These are phyloP conservation scores for Cygnus atratus DNA, from an alignment of 2,113 vertebrate species.

Conservation along the genomic window DNA sequence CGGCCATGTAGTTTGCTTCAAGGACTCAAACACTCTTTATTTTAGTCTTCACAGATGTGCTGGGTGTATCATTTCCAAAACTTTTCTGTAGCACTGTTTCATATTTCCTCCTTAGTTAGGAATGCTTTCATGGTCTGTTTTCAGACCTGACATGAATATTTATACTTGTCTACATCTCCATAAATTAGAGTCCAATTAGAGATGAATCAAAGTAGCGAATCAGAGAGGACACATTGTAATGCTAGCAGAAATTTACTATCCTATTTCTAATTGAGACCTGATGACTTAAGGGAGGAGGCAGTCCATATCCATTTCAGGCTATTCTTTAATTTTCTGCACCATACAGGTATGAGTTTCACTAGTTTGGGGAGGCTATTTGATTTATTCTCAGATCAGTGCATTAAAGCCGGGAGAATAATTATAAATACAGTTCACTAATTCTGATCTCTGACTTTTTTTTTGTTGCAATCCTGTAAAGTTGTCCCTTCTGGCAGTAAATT, in stretches of 20 bases:
- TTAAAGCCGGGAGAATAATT: neutral
- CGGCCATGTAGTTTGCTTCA: neutral
- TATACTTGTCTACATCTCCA: conserved; percentile 53
- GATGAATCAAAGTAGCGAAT: conserved; percentile 70
- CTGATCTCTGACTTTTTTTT: neutral
- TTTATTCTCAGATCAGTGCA: neutral
- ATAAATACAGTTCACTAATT: neutral
- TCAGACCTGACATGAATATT: conserved; percentile 68
- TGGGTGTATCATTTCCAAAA: conserved; percentile 35
- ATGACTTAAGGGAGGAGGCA: conserved; percentile 56
- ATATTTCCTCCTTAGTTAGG: neutral
- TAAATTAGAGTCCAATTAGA: conserved; percentile 55
- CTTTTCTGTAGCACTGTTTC: conserved; percentile 4
- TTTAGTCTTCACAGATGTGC: neutral
- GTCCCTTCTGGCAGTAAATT: neutral
- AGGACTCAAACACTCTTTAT: conserved; percentile 2
- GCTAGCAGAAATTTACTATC: conserved; percentile 61
- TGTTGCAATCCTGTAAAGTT: neutral
- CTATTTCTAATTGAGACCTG: conserved; percentile 59
- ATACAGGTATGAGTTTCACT: conserved; percentile 23
- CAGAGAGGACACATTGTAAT: conserved; percentile 44
- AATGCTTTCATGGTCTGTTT: conserved; percentile 33
- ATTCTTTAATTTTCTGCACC: conserved; percentile 28
- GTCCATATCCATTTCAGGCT: conserved; percentile 33
- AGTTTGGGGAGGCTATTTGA: neutral